These are phyloP conservation scores for Parnassius mnemosyne DNA, from an alignment of 2,888 invertebrate species.

Conservation along the genomic window DNA sequence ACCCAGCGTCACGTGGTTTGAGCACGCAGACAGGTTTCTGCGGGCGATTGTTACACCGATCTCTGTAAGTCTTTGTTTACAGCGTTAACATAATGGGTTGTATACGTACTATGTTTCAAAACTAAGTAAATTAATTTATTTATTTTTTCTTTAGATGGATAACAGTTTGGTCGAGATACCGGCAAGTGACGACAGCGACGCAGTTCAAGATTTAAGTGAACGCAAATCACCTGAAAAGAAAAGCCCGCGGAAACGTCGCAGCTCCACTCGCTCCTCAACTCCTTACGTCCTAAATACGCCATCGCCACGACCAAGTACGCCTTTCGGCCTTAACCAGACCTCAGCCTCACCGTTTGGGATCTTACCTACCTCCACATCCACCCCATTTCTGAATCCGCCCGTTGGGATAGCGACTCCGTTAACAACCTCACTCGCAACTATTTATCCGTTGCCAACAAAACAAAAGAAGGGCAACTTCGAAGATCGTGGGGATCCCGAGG, in stretches of 20 bases:
- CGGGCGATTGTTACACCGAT: slow-evolving; percentile 78
- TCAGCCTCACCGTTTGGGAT: slow-evolving; percentile 60
- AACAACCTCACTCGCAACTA: slow-evolving; percentile 69
- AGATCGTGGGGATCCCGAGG: slow-evolving; percentile 58
- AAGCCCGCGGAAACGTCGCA: slow-evolving; percentile 70
- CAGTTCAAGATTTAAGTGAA: slow-evolving; percentile 72
- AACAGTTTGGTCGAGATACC: slow-evolving; percentile 71
- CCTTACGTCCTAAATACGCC: slow-evolving; percentile 75
- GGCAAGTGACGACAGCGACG: slow-evolving; percentile 73
- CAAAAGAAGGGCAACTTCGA: slow-evolving; percentile 64
- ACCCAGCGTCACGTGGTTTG: slow-evolving; percentile 79
- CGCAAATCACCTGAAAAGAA: slow-evolving; percentile 74
- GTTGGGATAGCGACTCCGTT: slow-evolving; percentile 74
- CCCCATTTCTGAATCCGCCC: slow-evolving; percentile 70
- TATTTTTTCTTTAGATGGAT: slow-evolving; percentile 62
- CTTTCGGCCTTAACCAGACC: slow-evolving; percentile 65
- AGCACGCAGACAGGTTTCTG: slow-evolving; percentile 79
- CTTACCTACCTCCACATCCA: slow-evolving; percentile 61
- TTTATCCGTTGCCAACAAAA: slow-evolving; percentile 69
- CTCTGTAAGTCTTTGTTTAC: slow-evolving; percentile 64
- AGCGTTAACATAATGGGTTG: slow-evolving; percentile 22
- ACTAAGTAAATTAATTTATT: not conserved
- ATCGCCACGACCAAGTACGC: slow-evolving; percentile 70
- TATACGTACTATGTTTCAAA: slow-evolving; percentile 11
- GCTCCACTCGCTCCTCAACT: slow-evolving; percentile 69